These are phyloP conservation scores for Idaea straminata DNA, from an alignment of 2,888 invertebrate species.

Conservation along the genomic window DNA sequence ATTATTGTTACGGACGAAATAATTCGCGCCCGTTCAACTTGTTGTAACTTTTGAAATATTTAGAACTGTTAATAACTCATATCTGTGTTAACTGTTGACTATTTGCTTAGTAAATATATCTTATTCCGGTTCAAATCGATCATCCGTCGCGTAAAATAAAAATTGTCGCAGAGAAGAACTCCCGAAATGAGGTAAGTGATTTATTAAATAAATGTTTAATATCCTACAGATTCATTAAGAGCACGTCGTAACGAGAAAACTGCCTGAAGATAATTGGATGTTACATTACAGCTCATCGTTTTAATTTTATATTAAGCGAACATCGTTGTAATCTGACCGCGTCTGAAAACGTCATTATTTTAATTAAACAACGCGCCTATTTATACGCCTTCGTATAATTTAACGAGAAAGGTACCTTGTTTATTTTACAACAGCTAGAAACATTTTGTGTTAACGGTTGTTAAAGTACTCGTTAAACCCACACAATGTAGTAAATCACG, in stretches of 20 bases:
- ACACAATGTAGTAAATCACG: neutral
- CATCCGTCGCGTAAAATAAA: constrained; percentile 56
- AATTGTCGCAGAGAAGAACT: constrained; percentile 38
- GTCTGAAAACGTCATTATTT: neutral
- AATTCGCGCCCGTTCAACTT: constrained; percentile 56
- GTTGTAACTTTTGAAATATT: constrained; percentile 75
- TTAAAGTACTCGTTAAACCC: constrained; percentile 3
- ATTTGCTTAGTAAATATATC: constrained; percentile 66
- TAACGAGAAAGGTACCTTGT: neutral
- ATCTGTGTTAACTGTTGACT: constrained; percentile 79
- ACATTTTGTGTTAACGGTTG: constrained; percentile 4
- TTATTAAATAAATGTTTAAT: constrained; percentile 15
- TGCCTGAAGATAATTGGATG: constrained; percentile 1
- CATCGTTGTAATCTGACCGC: neutral
- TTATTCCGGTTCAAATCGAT: constrained; percentile 53
- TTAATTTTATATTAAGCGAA: neutral
- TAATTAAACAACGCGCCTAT: constrained; percentile 1
- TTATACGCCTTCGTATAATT: neutral
- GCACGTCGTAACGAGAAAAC: neutral
- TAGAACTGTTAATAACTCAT: constrained; percentile 71
- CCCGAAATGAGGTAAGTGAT: constrained; percentile 48
- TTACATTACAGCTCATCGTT: neutral
- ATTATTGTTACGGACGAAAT: constrained; percentile 65
- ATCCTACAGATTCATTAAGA: neutral
- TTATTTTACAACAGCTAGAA: neutral